phyloP scores from a whole-genome alignment of 2,797 vertebrate genomes.

The Hippopotamyrus pictus region DNA sequence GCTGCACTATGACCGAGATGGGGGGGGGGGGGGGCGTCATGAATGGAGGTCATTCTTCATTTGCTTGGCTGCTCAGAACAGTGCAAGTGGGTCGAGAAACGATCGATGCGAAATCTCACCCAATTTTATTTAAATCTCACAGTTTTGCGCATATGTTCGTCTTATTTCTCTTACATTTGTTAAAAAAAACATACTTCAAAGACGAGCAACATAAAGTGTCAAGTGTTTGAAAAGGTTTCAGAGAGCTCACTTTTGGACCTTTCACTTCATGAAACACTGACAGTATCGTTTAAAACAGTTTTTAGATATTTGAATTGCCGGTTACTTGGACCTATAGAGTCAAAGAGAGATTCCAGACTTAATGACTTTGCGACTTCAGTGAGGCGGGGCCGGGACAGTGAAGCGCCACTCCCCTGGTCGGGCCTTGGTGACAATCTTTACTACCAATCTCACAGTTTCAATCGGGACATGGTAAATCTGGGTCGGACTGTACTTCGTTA shows the following conservation, averaged over 20 bases:
- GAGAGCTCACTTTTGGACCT: background rate
- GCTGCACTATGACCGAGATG: background rate
- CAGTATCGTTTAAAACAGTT: background rate
- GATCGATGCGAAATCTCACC: background rate
- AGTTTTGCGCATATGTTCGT: background rate
- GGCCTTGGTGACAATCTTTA: slow-evolving; percentile 15
- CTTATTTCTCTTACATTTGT: background rate
- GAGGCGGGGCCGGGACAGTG: slow-evolving; percentile 1
- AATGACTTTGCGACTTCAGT: background rate
- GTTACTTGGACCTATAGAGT: background rate
- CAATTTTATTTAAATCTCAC: background rate
- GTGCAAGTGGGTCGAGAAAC: background rate
- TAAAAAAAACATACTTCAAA: background rate
- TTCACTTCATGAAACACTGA: background rate
- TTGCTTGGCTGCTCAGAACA: background rate
- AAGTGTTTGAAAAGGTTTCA: background rate
- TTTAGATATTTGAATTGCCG: background rate
- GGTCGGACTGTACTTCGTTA: background rate
- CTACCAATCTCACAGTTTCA: background rate
- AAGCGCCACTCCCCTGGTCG: slow-evolving; percentile 9
- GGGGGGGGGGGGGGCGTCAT: background rate
- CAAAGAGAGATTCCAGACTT: background rate
- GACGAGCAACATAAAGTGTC: background rate
- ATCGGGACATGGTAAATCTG: background rate
- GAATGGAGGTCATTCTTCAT: slow-evolving; percentile 11